Evolutionary conservation across 2,797 vertebrate species (phyloP).

Genomic region (Phataginus tricuspis): DNA sequence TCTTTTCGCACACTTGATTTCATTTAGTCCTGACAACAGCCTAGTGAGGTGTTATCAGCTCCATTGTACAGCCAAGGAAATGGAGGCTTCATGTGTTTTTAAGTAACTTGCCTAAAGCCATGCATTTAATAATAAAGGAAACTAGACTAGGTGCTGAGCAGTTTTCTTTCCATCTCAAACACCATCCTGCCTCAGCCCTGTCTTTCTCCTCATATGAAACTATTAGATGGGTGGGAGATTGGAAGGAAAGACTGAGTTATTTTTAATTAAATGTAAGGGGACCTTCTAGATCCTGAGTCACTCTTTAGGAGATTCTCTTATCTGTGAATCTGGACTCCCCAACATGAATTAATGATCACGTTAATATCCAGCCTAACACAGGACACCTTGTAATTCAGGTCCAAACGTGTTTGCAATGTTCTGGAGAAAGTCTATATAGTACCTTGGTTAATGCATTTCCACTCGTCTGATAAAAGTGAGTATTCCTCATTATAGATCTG

Average conservation of each 20-base stretch:
- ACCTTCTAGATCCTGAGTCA: neutral
- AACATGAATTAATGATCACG: neutral
- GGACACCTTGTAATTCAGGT: neutral
- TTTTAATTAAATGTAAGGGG: neutral
- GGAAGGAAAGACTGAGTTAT: neutral
- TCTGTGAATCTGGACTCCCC: neutral
- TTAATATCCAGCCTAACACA: neutral
- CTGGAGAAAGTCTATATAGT: neutral
- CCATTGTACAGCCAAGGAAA: neutral
- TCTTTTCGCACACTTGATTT: conserved; percentile 7
- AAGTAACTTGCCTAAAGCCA: neutral
- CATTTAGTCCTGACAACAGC: neutral
- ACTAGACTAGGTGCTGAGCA: neutral
- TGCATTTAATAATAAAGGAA: neutral
- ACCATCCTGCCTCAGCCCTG: neutral
- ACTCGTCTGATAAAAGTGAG: neutral
- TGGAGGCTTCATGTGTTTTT: neutral
- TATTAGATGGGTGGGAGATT: neutral
- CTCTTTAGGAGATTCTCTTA: neutral
- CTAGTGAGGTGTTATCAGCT: neutral
- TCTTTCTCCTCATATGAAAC: neutral
- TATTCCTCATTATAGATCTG: neutral
- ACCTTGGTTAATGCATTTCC: neutral
- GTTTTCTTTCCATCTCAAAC: neutral
- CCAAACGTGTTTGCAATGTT: neutral